Evolutionary conservation across 1,140 invertebrate genomes (phyloP).

Genomic region (Thaumetopoea pityocampa): DNA sequence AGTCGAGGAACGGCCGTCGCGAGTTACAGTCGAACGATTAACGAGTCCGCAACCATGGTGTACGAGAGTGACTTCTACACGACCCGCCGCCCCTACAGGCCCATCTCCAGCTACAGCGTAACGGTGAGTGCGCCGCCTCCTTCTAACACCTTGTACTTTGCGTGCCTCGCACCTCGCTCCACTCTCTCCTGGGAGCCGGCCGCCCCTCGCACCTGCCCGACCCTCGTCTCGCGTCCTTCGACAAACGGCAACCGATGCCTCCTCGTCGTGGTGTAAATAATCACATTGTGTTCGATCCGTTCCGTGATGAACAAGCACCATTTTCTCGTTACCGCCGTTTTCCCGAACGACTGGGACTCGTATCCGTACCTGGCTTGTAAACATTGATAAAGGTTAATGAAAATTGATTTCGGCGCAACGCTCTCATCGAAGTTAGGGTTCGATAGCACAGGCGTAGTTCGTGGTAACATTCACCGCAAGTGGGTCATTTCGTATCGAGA

Average conservation of each 20-base stretch:
- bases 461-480: constrained; percentile 49
- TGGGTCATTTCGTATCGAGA: constrained; percentile 61
- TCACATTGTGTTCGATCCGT: constrained; percentile 5
- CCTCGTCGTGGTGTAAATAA: constrained; percentile 18
- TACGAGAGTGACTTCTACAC: constrained; percentile 94
- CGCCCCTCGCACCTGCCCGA: constrained; percentile 63
- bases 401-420: constrained; percentile 16
- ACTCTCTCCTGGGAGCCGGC: constrained; percentile 64
- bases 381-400: constrained; percentile 57
- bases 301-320: constrained; percentile 7
- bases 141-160: constrained; percentile 47
- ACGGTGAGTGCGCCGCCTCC: constrained; percentile 83
- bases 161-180: constrained; percentile 56
- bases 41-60: constrained; percentile 82
- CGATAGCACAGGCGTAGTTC: constrained; percentile 27
- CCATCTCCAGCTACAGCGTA: constrained; percentile 83
- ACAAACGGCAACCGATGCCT: constrained; percentile 15
- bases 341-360: constrained; percentile 28
- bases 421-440: constrained; percentile 24
- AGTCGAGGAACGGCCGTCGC: constrained; percentile 67
- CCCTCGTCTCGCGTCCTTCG: constrained; percentile 39
- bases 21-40: constrained; percentile 63
- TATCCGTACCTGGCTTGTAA: constrained; percentile 41
- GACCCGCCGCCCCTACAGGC: constrained; percentile 86
- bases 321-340: constrained; percentile 19